These are phyloP conservation scores for Hiodon alosoides DNA, from an alignment of 2,113 vertebrate genomes.

Conservation along the genomic window DNA sequence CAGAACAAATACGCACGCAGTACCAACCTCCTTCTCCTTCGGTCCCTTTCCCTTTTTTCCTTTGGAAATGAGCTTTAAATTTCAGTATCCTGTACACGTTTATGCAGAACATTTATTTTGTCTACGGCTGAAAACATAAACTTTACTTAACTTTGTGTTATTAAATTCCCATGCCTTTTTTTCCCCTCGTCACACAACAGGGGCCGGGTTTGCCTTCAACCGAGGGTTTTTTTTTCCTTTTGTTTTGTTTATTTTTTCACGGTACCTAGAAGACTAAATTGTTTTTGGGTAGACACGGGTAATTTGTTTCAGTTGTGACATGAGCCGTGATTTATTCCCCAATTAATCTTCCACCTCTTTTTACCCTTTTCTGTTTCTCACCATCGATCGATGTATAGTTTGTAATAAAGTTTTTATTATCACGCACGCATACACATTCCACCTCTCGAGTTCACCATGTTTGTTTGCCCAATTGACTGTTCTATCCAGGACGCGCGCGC, in stretches of 20 bases:
- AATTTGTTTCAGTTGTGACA: background rate
- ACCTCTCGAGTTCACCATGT: too few species aligned
- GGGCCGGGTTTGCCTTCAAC: background rate
- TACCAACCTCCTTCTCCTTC: slow-evolving; percentile 9
- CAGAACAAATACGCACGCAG: slow-evolving; percentile 54
- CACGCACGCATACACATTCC: too few species aligned
- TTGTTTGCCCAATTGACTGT: too few species aligned
- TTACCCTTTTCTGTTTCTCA: background rate
- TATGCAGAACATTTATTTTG: slow-evolving; percentile 58
- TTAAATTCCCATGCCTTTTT: slow-evolving; percentile 49
- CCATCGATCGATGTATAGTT: too few species aligned
- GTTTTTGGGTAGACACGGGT: slow-evolving; percentile 9
- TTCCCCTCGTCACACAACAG: background rate
- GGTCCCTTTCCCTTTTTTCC: slow-evolving; percentile 30
- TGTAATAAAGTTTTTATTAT: too few species aligned
- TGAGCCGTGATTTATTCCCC: slow-evolving; percentile 18
- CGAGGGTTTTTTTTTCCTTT: slow-evolving; percentile 12
- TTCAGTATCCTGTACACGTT: slow-evolving; percentile 38
- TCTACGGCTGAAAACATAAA: slow-evolving; percentile 57
- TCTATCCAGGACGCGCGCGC: too few species aligned
- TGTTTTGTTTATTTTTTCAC: slow-evolving; percentile 24
- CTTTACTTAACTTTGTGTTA: slow-evolving; percentile 55
- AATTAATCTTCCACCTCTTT: background rate
- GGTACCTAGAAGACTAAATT: slow-evolving; percentile 22
- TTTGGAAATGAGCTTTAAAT: slow-evolving; percentile 41